These are phyloP conservation scores for Nyctibius grandis DNA, from an alignment of 2,797 vertebrate genomes.

Conservation along the genomic window DNA sequence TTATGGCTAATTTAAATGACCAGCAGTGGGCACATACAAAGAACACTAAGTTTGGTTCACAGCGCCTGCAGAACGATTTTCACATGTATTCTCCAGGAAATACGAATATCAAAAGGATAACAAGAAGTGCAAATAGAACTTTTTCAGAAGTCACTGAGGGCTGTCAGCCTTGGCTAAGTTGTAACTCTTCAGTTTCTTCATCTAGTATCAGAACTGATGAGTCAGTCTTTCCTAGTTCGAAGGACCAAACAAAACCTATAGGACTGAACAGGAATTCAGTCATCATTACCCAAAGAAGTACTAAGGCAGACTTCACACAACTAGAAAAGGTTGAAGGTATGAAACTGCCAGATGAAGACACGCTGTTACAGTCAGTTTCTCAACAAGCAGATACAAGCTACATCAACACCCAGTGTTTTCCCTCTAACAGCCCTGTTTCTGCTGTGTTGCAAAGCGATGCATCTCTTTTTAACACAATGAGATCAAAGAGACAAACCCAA, in stretches of 20 bases:
- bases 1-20: slow-evolving; percentile 44
- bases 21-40: neutral
- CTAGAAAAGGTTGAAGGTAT: neutral
- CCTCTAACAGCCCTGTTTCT: slow-evolving; percentile 2
- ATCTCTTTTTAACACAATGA: slow-evolving; percentile 1
- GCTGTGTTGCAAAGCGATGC: neutral
- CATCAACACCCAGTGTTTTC: neutral
- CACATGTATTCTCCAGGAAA: slow-evolving; percentile 9
- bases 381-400: neutral
- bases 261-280: slow-evolving; percentile 3
- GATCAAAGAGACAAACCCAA: slow-evolving; percentile 33
- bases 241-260: slow-evolving; percentile 11
- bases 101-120: slow-evolving; percentile 1
- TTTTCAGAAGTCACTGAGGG: slow-evolving; percentile 3
- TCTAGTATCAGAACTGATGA: slow-evolving; percentile 27
- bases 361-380: neutral
- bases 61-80: slow-evolving; percentile 12
- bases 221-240: neutral
- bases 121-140: slow-evolving; percentile 3
- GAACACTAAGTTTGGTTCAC: slow-evolving; percentile 17
- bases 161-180: slow-evolving; percentile 9
- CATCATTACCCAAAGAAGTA: neutral
- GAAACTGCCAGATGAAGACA: neutral
- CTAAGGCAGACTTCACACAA: slow-evolving; percentile 22
- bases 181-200: slow-evolving; percentile 5